Evolutionary conservation across 2,797 vertebrate species (phyloP).

Genomic region (Alectoris magna): DNA sequence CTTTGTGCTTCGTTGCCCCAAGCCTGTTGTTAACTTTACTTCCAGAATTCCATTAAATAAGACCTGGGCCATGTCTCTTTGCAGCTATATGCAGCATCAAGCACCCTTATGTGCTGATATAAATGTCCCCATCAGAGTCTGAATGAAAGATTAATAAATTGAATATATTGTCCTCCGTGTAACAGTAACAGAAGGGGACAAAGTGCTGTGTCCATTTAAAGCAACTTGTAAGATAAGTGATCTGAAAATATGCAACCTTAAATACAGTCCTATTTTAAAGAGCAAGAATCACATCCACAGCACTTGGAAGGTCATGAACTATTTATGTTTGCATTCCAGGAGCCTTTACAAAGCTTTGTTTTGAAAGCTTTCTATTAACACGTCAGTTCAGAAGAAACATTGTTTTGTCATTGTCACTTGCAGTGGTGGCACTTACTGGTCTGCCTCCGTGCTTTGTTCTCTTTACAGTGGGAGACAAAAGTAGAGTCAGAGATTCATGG

Average conservation of each 20-base stretch:
- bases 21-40: slow-evolving; percentile 12
- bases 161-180: not conserved
- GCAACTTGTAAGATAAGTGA: not conserved
- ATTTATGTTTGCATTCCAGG: not conserved
- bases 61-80: not conserved
- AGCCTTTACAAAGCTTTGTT: not conserved
- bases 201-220: not conserved
- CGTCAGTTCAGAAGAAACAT: not conserved
- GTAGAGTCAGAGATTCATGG: too few relatives aligned
- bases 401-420: slow-evolving; percentile 26
- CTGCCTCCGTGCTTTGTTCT: not conserved
- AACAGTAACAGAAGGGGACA: not conserved
- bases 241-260: not conserved
- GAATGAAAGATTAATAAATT: slow-evolving; percentile 8
- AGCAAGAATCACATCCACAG: not conserved
- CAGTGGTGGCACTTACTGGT: not conserved
- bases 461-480: not conserved
- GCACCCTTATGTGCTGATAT: not conserved
- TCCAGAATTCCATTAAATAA: slow-evolving; percentile 9
- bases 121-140: not conserved
- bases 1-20: not conserved
- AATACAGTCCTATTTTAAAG: not conserved
- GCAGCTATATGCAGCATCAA: not conserved
- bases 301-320: not conserved
- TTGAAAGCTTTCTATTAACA: slow-evolving; percentile 13